Conservation (phyloP, 2,888 invertebrate species). For the Serripes groenlandicus region DNA sequence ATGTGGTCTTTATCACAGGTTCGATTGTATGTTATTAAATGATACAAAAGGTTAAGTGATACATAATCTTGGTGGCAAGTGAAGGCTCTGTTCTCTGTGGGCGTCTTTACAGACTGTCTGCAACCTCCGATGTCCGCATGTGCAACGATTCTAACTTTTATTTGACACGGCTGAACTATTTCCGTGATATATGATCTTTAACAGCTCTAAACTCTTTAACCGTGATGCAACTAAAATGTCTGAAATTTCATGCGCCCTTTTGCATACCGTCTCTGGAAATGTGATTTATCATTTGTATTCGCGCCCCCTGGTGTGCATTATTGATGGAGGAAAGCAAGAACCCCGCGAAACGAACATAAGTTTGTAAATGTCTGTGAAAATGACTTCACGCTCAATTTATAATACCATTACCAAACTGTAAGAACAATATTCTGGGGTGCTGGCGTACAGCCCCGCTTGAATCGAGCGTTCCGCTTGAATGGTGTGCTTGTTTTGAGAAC, state of each 20-base stretch:
- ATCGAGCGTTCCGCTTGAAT: slow-evolving; percentile 21
- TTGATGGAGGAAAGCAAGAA: slow-evolving; percentile 17
- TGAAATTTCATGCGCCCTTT: slow-evolving; percentile 4
- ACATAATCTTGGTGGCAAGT: too few relatives aligned
- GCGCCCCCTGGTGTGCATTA: slow-evolving; percentile 18
- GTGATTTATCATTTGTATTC: slow-evolving; percentile 7
- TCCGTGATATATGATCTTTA: too few relatives aligned
- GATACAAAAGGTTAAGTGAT: too few relatives aligned
- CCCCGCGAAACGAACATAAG: slow-evolving; percentile 43
- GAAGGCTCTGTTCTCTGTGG: too few relatives aligned
- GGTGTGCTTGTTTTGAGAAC: slow-evolving; percentile 22
- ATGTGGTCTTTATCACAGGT: too few relatives aligned
- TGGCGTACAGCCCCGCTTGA: slow-evolving; percentile 11
- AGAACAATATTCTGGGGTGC: slow-evolving; percentile 18
- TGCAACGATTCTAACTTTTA: too few relatives aligned
- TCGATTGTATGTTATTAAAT: too few relatives aligned
- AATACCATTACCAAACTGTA: slow-evolving; percentile 25
- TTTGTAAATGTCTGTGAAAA: slow-evolving; percentile 63
- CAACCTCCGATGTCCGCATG: too few relatives aligned
- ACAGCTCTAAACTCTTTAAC: too few relatives aligned
- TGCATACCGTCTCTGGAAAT: neutral
- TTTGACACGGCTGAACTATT: too few relatives aligned
- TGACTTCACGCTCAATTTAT: slow-evolving; percentile 54
- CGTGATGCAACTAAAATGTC: neutral
- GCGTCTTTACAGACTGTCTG: too few relatives aligned